phyloP scores from a whole-genome alignment of 2,888 invertebrate genomes.

The Cabera pusaria region DNA sequence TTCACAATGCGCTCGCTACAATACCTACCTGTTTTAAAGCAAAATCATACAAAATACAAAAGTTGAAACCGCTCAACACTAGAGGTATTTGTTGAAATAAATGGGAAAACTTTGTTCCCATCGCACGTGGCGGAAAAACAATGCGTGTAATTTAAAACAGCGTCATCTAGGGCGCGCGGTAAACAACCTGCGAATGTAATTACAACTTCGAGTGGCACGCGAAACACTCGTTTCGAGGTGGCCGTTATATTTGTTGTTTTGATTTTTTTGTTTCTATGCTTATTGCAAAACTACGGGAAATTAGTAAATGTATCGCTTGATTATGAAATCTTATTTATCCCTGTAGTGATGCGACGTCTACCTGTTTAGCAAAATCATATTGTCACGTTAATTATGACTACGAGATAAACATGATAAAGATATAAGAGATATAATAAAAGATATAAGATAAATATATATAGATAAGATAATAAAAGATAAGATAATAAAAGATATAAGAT shows the following conservation, averaged over 20 bases:
- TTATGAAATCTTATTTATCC: no score
- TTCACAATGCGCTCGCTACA: slow-evolving; percentile 29
- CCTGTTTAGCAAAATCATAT: no score
- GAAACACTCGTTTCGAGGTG: slow-evolving; percentile 38
- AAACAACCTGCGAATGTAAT: slow-evolving; percentile 46
- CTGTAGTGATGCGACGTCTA: no score
- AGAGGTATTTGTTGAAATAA: slow-evolving; percentile 51
- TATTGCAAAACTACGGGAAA: no score
- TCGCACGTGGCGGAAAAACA: slow-evolving; percentile 39
- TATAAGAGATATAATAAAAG: no score
- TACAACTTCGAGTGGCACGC: slow-evolving; percentile 46
- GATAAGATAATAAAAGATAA: no score
- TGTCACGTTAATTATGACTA: no score
- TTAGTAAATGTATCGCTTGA: no score
- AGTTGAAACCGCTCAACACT: slow-evolving; percentile 39
- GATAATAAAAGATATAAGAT: no score
- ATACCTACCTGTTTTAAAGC: slow-evolving; percentile 33
- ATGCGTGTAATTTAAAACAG: slow-evolving; percentile 42
- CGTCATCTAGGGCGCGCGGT: slow-evolving; percentile 44
- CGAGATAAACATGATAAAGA: no score
- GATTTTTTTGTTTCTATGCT: not conserved
- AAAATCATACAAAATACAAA: slow-evolving; percentile 26
- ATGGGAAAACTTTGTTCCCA: slow-evolving; percentile 50
- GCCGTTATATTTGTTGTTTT: slow-evolving; percentile 13
- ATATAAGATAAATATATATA: no score